Evolutionary conservation across 2,888 invertebrate genomes (phyloP).

Genomic region (Trileptium ribeirensis): DNA sequence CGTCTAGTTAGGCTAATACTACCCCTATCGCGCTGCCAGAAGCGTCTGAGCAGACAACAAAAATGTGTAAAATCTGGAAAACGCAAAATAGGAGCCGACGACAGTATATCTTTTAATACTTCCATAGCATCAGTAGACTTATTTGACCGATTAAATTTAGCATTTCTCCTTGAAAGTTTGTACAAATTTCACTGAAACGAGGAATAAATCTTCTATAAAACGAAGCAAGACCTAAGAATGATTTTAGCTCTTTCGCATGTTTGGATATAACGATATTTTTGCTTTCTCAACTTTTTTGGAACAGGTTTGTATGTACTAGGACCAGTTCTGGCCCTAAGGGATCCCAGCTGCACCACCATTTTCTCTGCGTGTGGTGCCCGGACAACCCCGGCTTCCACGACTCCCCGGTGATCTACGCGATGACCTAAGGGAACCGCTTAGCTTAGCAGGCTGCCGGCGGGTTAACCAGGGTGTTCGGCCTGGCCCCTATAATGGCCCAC

Average conservation of each 20-base stretch:
- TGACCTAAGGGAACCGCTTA: too few relatives aligned
- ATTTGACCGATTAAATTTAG: constrained; percentile 31
- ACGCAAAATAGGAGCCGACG: neutral
- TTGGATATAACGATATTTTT: constrained; percentile 21
- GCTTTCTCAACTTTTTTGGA: neutral
- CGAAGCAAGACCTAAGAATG: constrained; percentile 31
- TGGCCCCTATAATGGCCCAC: too few relatives aligned
- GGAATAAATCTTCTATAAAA: constrained; percentile 33
- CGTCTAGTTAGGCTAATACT: neutral
- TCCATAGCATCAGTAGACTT: constrained; percentile 31
- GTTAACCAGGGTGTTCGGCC: too few relatives aligned
- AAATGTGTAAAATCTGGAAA: neutral
- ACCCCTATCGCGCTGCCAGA: neutral
- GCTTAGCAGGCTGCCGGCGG: too few relatives aligned
- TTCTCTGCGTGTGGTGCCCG: too few relatives aligned
- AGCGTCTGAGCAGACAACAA: neutral
- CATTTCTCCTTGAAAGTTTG: constrained; percentile 26
- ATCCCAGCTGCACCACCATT: too few relatives aligned
- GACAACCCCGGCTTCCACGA: too few relatives aligned
- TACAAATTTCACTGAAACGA: constrained; percentile 30
- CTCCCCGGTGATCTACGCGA: too few relatives aligned
- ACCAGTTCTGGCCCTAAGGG: too few relatives aligned
- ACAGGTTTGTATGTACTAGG: neutral
- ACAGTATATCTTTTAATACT: constrained; percentile 21
- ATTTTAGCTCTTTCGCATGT: constrained; percentile 25